A percentile compares a stretch with the other conserved stretches of the same genome.
Evolutionary conservation across 92 coral and sea anemone species (phyloP).

Genomic region (Phenganax stokvisi): DNA sequence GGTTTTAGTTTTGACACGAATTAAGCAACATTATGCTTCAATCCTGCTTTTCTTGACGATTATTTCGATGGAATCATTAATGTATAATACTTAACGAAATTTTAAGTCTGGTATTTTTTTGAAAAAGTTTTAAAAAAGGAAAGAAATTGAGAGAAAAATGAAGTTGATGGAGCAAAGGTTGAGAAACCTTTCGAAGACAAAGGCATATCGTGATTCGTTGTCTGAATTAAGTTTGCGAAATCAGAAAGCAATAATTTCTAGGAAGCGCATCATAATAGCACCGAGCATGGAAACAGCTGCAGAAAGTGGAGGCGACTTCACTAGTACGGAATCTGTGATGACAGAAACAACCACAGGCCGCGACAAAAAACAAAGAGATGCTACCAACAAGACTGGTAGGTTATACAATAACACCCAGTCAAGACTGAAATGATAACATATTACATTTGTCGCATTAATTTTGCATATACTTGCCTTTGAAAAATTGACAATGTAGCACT

Average conservation of each 20-base stretch:
- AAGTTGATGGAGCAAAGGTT: conserved; percentile 39
- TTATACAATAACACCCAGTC: neutral
- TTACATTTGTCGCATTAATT: neutral
- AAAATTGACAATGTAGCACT: neutral
- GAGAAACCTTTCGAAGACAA: conserved; percentile 66
- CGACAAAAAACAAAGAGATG: neutral
- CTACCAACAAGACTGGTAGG: neutral
- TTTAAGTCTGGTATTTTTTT: neutral
- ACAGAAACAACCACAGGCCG: neutral
- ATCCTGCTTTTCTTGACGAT: neutral
- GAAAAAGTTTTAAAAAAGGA: neutral
- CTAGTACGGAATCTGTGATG: neutral
- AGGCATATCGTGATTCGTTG: conserved; percentile 81
- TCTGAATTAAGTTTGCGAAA: conserved; percentile 52
- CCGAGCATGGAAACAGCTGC: conserved; percentile 61
- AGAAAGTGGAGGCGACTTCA: conserved; percentile 60
- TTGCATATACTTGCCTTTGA: neutral
- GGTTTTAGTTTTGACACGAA: neutral
- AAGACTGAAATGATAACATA: neutral
- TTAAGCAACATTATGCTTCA: neutral
- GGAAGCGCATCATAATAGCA: conserved; percentile 73
- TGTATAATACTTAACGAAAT: neutral
- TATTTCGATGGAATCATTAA: neutral
- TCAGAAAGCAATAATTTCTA: conserved; percentile 52
- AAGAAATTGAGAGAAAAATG: neutral